Evolutionary conservation across 1,140 invertebrate species (phyloP), one percentile per base, ranked within the genome.

Genomic region (Orchesella cincta): DNA sequence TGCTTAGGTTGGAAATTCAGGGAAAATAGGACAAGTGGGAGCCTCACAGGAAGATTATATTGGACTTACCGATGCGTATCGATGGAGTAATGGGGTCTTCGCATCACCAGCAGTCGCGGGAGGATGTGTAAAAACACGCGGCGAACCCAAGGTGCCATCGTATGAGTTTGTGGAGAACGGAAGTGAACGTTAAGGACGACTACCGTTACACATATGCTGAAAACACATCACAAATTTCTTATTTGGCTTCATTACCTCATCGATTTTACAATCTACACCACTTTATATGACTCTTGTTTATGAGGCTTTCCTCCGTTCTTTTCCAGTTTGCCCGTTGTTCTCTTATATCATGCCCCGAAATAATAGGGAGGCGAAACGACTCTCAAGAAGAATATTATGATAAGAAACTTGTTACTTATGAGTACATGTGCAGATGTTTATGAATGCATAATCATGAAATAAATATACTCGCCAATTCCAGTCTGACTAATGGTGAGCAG

Each of bases 61-160:
- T 33, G 31, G 20, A 84, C 86, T 88, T 86, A 92, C 91, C 89
- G 89, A 82, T 89, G 90, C 36, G 90, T 90, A 83, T 93, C 92
- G 82, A 92, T 92, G 83, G 91, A 91, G 84, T 93, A 94, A 77
- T 93, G 92, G 1, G 93, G 93, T 82, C 93, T 88, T 80, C 91
- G 89, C 90, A 95, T 94, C 36, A 93, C 91, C 71, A 95, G 87
- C 64, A 94, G 87, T 79, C 93, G 88, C 2, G 95, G 95, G 70
- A 98, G 88, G 82, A 96, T 93, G 84, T 95, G 93, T 70, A 97
- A 94, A 85, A 97, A 97, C 46, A 97, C 92, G 75, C 93, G 88
- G 76, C 94, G 92, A 20, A 97, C 93, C 95, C 95, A 97, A 0
- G 94, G 93, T 23, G 94, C 92, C 95, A 98, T 97, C 85, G 90